Conservation (phyloP, 1,140 invertebrate genomes). For the Cydia fagiglandana region DNA sequence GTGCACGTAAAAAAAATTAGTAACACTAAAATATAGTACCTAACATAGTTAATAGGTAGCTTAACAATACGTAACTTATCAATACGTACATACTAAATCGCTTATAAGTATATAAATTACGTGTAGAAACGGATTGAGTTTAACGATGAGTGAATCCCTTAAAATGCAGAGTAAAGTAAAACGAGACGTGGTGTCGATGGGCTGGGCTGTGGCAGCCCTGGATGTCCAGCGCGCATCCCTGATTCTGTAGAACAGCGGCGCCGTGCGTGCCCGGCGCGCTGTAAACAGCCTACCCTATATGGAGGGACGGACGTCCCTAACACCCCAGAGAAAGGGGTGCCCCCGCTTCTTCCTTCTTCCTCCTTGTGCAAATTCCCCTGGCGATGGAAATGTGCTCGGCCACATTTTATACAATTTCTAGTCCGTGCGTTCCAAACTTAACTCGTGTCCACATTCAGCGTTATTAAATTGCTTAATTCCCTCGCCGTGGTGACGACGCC, state of each 20-base stretch:
- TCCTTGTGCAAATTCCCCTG: conserved; percentile 79
- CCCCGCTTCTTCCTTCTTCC: conserved; percentile 74
- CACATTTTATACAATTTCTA: conserved; percentile 79
- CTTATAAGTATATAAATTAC: no score
- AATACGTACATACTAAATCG: no score
- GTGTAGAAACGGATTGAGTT: background rate
- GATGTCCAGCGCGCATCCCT: conserved; percentile 71
- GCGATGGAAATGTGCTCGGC: conserved; percentile 77
- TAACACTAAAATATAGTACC: no score
- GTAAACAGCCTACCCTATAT: conserved; percentile 48
- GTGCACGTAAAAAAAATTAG: no score
- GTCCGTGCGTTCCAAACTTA: conserved; percentile 62
- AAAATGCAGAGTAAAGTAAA: conserved; percentile 34
- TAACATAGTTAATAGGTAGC: no score
- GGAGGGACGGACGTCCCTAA: conserved; percentile 69
- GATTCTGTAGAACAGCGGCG: conserved; percentile 72
- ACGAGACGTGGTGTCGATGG: background rate
- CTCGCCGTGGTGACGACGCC: conserved; percentile 33
- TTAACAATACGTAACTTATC: no score
- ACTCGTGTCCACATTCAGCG: conserved; percentile 46
- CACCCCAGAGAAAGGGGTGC: conserved; percentile 71
- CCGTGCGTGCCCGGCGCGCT: conserved; percentile 43
- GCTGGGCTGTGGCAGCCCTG: conserved; percentile 56
- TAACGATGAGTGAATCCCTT: background rate
- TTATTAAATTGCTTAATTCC: conserved; percentile 47